Evolutionary conservation across 1,140 invertebrate species (phyloP), one percentile per base, ranked within the genome.

Genomic region (Magallana gigas): DNA sequence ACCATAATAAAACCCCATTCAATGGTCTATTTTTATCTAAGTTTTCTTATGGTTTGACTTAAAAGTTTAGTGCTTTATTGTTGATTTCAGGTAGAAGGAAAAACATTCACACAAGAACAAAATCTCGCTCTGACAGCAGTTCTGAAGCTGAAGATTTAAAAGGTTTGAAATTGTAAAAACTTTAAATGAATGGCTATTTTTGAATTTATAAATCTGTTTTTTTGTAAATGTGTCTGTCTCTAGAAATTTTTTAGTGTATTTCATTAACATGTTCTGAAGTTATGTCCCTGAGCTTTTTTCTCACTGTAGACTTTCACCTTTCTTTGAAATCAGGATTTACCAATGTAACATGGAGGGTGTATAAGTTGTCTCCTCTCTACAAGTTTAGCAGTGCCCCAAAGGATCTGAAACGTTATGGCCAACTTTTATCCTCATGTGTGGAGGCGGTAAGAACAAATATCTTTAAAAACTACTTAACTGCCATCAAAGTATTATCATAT

Each of bases 301-400:
- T 48, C 36, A 48, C 2, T 48, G 36, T 4, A 48, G 3, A 48
- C 36, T 48, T 48, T 48, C 3, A 48, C 36, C 36, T 48, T 1
- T 18, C 18, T 64, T 64, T 83, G 23, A 9, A 18, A 84, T 68
- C 71, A 86, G 85, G 85, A 6, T 58, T 86, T 16, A 86, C 68
- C 36, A 58, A 57, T 36, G 80, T 80, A 86, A 86, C 85, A 18
- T 86, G 85, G 85, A 59, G 11, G 36, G 58, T 76, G 6, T 86
- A 29, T 29, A 86, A 86, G 76, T 58, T 86, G 62, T 71, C 85
- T 18, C 85, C 85, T 7, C 57, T 86, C 3, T 86, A 76, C 23
- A 76, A 76, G 85, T 86, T 86, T 9, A 86, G 68, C 57, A 86
- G 48, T 29, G 36, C 64, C 48, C 57, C 85, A 18, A 57, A 29